A percentile compares a stretch with the other conserved stretches of the same genome.
Evolutionary conservation across 2,797 vertebrate species (phyloP).

Genomic region (Centropyge bicolor): DNA sequence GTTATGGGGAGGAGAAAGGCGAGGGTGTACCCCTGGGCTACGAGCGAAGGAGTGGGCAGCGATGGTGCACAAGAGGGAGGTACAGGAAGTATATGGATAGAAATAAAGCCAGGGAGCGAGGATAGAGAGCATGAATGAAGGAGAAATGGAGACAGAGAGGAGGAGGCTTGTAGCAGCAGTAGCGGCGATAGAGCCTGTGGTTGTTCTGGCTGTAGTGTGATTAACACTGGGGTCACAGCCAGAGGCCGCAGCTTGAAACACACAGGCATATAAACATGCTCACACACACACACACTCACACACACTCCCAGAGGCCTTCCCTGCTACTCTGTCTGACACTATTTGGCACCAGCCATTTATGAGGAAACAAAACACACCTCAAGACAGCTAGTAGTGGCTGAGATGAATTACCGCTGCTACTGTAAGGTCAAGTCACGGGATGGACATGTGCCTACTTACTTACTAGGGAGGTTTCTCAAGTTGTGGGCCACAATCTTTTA

Average conservation of each 20-base stretch:
- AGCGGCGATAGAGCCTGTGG: conserved; percentile 65
- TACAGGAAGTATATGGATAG: neutral
- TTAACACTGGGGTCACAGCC: conserved; percentile 81
- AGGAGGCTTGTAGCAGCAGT: conserved; percentile 43
- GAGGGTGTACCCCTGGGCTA: conserved; percentile 51
- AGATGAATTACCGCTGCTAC: conserved; percentile 67
- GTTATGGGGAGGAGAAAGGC: conserved; percentile 47
- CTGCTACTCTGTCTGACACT: conserved; percentile 64
- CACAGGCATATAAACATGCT: conserved; percentile 43
- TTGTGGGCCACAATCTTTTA: conserved; percentile 25
- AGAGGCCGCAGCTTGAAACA: conserved; percentile 73
- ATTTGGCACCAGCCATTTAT: conserved; percentile 72
- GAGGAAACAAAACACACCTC: conserved; percentile 74
- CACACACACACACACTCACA: conserved; percentile 32
- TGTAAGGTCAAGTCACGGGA: conserved; percentile 65
- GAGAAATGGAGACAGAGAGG: conserved; percentile 27
- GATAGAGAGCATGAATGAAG: conserved; percentile 55
- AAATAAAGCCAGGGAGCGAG: conserved; percentile 24
- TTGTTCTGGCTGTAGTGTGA: conserved; percentile 77
- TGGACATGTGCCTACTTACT: conserved; percentile 42
- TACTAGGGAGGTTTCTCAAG: conserved; percentile 39
- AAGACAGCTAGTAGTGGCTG: conserved; percentile 54
- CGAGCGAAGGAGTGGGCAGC: conserved; percentile 41
- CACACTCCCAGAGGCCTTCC: conserved; percentile 57
- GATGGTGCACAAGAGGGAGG: conserved; percentile 39